Evolutionary conservation across 2,888 invertebrate genomes (phyloP).

Genomic region (Drosophila ezoana): DNA sequence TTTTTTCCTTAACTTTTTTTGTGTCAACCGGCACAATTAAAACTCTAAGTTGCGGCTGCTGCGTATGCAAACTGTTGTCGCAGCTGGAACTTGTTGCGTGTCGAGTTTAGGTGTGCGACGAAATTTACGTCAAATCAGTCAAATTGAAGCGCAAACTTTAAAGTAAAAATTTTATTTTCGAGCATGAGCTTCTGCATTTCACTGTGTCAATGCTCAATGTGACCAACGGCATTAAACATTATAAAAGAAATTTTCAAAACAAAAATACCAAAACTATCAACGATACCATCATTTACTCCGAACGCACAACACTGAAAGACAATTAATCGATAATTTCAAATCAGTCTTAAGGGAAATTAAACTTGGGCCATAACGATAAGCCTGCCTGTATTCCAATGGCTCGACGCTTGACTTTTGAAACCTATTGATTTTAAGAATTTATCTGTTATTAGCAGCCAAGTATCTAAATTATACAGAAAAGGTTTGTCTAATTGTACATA

Average conservation of each 20-base stretch:
- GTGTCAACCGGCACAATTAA: constrained; percentile 38
- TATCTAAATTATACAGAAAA: no score
- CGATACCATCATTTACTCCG: neutral
- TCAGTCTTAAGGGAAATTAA: neutral
- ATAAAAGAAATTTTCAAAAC: neutral
- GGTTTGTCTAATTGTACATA: no score
- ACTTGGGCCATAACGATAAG: neutral
- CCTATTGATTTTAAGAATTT: no score
- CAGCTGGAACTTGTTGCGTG: constrained; percentile 8
- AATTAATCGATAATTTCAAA: neutral
- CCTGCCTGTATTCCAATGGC: neutral
- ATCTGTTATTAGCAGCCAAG: no score
- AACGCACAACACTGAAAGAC: neutral
- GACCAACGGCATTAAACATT: constrained; percentile 16
- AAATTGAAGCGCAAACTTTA: constrained; percentile 22
- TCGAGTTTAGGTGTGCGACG: neutral
- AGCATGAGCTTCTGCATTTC: constrained; percentile 45
- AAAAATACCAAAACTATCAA: constrained; percentile 6
- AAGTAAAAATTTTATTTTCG: constrained; percentile 25
- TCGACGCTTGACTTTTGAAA: no score
- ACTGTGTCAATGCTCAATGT: constrained; percentile 36
- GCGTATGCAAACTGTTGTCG: constrained; percentile 14
- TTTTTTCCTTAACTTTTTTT: constrained; percentile 13
- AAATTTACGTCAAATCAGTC: constrained; percentile 24
- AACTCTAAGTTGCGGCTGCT: constrained; percentile 1